Conservation (phyloP, 2,888 invertebrate genomes). For the Nemotelus pantherinus region DNA sequence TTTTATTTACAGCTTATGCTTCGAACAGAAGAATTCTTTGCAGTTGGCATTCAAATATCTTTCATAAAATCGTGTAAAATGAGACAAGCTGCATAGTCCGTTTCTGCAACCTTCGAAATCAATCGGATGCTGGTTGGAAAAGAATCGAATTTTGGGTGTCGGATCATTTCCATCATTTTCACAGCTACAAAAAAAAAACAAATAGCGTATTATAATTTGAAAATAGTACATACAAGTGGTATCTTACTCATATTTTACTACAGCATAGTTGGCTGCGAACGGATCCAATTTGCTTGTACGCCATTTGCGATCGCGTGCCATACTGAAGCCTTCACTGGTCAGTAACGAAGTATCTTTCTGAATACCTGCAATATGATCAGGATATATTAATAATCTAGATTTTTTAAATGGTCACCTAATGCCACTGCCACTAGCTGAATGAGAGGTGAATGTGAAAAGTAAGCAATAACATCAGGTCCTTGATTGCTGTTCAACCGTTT, state of each 20-base stretch:
- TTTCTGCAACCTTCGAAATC: conserved; percentile 76
- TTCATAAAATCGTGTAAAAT: conserved; percentile 70
- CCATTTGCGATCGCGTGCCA: conserved; percentile 72
- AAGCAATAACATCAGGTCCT: conserved; percentile 72
- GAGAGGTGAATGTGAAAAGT: conserved; percentile 73
- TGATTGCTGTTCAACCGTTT: conserved; percentile 70
- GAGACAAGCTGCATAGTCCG: conserved; percentile 81
- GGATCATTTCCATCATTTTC: neutral
- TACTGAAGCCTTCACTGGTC: conserved; percentile 73
- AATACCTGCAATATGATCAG: conserved; percentile 11
- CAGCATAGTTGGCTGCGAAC: conserved; percentile 78
- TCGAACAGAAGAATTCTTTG: conserved; percentile 29
- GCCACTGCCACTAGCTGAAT: conserved; percentile 72
- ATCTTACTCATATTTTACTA: conserved; percentile 75
- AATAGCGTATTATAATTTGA: conserved; percentile 53
- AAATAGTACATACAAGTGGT: neutral
- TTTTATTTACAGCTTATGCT: neutral
- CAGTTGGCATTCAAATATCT: conserved; percentile 65
- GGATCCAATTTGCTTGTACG: conserved; percentile 74
- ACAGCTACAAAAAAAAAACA: conserved; percentile 3
- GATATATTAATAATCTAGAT: neutral
- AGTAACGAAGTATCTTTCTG: conserved; percentile 18
- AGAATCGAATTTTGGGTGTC: conserved; percentile 70
- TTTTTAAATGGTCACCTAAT: conserved; percentile 63
- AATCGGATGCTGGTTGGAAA: conserved; percentile 77